phyloP scores from a whole-genome alignment of 1,140 invertebrate genomes.

The Melanaphis sacchari region DNA sequence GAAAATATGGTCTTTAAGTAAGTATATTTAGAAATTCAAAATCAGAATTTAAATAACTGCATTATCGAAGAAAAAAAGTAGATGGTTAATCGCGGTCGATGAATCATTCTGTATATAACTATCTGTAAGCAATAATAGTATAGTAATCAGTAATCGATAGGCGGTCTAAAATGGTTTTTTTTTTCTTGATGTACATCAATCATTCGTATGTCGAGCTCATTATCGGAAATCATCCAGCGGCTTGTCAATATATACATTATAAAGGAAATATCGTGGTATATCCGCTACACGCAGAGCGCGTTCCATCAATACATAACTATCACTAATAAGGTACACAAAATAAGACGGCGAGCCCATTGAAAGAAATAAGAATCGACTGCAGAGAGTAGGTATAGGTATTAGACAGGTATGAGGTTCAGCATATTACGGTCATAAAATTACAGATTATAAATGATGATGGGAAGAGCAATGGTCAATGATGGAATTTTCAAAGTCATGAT shows the following conservation, averaged over 20 bases:
- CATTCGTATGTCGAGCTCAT: slow-evolving; percentile 27
- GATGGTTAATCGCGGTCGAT: no score
- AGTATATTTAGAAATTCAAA: no score
- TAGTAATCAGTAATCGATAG: slow-evolving; percentile 41
- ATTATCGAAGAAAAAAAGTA: no score
- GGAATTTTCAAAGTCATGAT: slow-evolving; percentile 31
- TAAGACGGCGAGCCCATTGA: neutral
- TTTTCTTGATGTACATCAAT: slow-evolving; percentile 37
- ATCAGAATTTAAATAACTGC: no score
- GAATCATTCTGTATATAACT: no score
- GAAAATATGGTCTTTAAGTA: no score
- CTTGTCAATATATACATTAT: slow-evolving; percentile 17
- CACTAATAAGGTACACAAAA: slow-evolving; percentile 47
- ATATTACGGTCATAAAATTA: neutral
- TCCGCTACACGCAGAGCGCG: neutral
- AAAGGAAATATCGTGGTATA: neutral
- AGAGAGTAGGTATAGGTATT: neutral
- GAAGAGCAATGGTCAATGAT: slow-evolving; percentile 21
- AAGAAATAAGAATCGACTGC: neutral
- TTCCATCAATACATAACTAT: slow-evolving; percentile 21
- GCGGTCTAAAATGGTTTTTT: slow-evolving; percentile 22
- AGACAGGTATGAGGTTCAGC: neutral
- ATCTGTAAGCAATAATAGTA: neutral
- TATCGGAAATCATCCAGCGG: slow-evolving; percentile 42
- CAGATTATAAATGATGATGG: neutral